Evolutionary conservation across 2,888 invertebrate genomes (phyloP), one percentile per base, ranked within the genome.

Genomic region (Petrophora chlorosata): DNA sequence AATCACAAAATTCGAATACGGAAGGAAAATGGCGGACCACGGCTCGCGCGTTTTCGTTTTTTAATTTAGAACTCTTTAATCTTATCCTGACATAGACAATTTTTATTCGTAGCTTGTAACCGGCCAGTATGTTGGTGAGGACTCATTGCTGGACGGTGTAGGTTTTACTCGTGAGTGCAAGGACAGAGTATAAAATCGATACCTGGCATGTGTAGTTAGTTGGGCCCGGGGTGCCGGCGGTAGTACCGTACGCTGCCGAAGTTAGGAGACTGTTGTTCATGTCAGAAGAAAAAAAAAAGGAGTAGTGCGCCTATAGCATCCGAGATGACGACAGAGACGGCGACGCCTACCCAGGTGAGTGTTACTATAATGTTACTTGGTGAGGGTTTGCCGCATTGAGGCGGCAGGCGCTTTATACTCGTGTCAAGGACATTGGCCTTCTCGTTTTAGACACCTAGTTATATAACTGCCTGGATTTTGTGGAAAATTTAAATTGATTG

Each of bases 241-340:
- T 68, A 61, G 40, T n/a, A n/a, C n/a, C n/a, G n/a, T 73, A 82
- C 65, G 63, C 84, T 85, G 88, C 78, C 73, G 65, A 67, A 67
- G 63, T 68, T 85, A 48, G 70, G 53, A 67, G 73, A 73, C 70
- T 85, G 85, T 75, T 86, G 87, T 86, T 75, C 82, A 84, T 90
- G 89, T 85, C 85, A 76, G 72, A 82, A 67, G 75, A 78, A 59
- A 72, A 76, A 68, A 81, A 85, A 72, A 77, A 77, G 69, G 79
- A 85, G 73, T 83, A 85, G 83, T 60, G 63, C 83, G 56, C 80
- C 82, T 62, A 76, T 81, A 58, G 59, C 73, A 54, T 81, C 67
- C 71, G 81, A 82, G 57, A 91, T 90, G 91, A 91, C 90, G 61
- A 90, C 90, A 57, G 91, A 90, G 63, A 90, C 90, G 61, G 88